Percentiles rank a stretch among this genome's conserved stretches.
phyloP scores from a whole-genome alignment of 2,113 vertebrate species.

The Malurus cyaneus region DNA sequence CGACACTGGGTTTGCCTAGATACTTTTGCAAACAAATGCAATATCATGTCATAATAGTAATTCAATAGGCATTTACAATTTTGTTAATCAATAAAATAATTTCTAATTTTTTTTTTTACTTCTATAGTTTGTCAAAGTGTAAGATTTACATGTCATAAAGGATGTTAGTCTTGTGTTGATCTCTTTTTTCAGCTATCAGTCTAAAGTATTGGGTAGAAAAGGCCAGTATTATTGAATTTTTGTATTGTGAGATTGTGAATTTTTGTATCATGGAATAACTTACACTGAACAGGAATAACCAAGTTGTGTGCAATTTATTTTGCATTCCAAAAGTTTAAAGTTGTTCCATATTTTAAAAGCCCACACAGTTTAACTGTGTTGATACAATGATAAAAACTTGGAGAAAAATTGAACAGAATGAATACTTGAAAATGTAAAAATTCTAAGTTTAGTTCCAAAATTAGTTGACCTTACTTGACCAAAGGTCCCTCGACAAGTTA shows the following conservation, averaged over 20 bases:
- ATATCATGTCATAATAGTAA: not conserved
- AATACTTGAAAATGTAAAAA: not conserved
- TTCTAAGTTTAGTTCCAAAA: not conserved
- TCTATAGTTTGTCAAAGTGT: not conserved
- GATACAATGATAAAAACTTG: not conserved
- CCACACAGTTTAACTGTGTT: not conserved
- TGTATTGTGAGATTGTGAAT: not conserved
- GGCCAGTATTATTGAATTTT: not conserved
- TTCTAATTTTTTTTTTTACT: not conserved
- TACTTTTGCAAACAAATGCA: not conserved
- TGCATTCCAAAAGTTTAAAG: not conserved
- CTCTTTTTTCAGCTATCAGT: not conserved
- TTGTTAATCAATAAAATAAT: not conserved
- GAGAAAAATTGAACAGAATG: not conserved
- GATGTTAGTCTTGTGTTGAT: not conserved
- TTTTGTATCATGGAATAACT: not conserved
- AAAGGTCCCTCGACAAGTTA: not conserved
- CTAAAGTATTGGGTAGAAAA: not conserved
- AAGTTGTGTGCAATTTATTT: not conserved
- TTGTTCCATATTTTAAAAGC: not conserved
- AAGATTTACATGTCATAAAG: not conserved
- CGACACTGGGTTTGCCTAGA: not conserved
- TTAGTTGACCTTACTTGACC: not conserved
- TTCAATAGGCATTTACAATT: not conserved
- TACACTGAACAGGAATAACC: not conserved